Conservation (phyloP, 2,888 invertebrate genomes). For the Vanessa cardui region DNA sequence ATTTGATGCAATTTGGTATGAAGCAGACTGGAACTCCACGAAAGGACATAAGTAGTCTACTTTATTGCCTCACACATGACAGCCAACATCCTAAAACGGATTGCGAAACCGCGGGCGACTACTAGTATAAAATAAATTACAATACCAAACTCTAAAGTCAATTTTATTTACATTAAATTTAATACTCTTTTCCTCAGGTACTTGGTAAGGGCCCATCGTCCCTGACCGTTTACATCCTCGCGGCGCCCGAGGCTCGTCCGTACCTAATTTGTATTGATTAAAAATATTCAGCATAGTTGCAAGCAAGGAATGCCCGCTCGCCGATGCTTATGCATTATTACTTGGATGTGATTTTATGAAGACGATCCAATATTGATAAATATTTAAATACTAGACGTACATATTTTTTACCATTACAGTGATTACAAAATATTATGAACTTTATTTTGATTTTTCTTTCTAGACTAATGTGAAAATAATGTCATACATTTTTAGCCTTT, state of each 20-base stretch:
- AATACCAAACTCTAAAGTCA: background rate
- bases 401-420: background rate
- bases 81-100: no score
- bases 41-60: no score
- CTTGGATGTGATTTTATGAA: slow-evolving; percentile 56
- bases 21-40: no score
- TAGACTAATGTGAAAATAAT: no score
- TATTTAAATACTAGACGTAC: background rate
- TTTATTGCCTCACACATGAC: no score
- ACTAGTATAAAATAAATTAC: no score
- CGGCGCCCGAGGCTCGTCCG: slow-evolving; percentile 62
- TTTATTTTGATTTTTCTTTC: no score
- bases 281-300: slow-evolving; percentile 82
- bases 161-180: background rate
- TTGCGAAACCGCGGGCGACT: no score
- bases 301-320: slow-evolving; percentile 58
- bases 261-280: slow-evolving; percentile 84
- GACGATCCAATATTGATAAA: slow-evolving; percentile 3
- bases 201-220: slow-evolving; percentile 45
- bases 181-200: slow-evolving; percentile 9
- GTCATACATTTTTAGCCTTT: no score
- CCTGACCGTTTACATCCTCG: slow-evolving; percentile 49
- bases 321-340: slow-evolving; percentile 60
- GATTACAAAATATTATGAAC: background rate
- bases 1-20: no score